Percentiles rank a stretch among this genome's conserved stretches.
Evolutionary conservation across 2,113 vertebrate species (phyloP).

Genomic region (Aplodontia rufa): DNA sequence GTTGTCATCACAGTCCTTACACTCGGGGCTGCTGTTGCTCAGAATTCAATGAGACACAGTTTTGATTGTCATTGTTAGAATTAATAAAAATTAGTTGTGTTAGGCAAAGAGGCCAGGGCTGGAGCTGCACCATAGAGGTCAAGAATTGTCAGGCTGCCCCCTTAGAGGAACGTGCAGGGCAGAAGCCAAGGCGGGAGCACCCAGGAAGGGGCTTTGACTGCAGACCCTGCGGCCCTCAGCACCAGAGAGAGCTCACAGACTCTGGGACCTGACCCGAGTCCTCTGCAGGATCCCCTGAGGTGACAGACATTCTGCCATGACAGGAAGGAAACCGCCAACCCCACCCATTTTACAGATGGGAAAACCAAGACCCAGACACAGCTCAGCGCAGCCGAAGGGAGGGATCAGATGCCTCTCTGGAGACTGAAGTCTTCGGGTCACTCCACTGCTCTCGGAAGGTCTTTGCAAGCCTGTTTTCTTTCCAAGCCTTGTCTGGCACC

Average conservation of each 20-base stretch:
- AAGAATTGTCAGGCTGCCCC: accelerated
- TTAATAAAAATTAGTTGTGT: accelerated
- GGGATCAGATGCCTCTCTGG: too few relatives aligned
- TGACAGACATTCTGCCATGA: accelerated
- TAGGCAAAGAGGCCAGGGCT: accelerated
- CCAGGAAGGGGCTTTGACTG: accelerated
- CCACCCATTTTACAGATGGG: neutral
- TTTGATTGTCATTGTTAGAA: accelerated
- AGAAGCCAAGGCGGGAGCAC: neutral
- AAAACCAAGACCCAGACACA: neutral
- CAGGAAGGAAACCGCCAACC: neutral
- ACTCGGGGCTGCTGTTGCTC: neutral
- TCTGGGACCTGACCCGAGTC: neutral
- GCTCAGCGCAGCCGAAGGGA: too few relatives aligned
- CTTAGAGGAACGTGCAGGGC: accelerated
- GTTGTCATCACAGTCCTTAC: accelerated
- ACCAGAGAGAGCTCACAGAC: neutral
- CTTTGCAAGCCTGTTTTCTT: neutral
- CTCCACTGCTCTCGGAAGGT: neutral
- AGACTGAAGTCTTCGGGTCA: neutral
- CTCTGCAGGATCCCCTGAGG: neutral
- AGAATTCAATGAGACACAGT: neutral
- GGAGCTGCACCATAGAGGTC: neutral
- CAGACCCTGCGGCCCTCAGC: neutral
- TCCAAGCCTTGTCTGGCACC: neutral